Base-by-base conservation (phyloP, 2,113 vertebrate genomes). In the Lycaon pictus region DNA sequence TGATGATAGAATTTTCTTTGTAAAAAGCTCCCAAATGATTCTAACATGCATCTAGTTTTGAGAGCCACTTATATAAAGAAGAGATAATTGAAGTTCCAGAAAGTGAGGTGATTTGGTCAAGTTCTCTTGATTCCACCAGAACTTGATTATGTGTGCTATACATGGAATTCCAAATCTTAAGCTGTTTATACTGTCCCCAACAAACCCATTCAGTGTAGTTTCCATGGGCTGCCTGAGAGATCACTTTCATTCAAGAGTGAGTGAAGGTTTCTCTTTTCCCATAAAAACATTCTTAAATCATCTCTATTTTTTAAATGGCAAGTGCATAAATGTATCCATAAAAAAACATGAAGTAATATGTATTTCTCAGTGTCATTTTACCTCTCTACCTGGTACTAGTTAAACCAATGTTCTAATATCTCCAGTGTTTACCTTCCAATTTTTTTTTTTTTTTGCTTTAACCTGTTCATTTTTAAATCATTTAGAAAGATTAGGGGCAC, bases 251-350 rank as follows among this genome's bases (percentile, higher is more conserved):
- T 62, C 79, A 86, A 81, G 62, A 48, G 13, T 60, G 23, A 62
- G 60, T 1, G 2, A 88, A 84, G 3, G 72, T 85, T 88, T 88
- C 51, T 86, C 55, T 77, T 60, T 93, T 62, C 55, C 13, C 56
- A 71, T 43, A 55, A 85, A 96, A 93, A 48, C 19, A 43, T 69
- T 79, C 35, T 96, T 92, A 48, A 22, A 69, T 23, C 35, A 93
- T 89, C 86, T 88, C 53, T 81, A 29, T 53, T 56, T 76, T 89
- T 83, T 15, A 95, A 96, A 80, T 93, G 81, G 5, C 27, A 94
- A 55, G 17, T 9, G 5, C 2, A 16, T 37, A 7, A 85, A 8
- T 63, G 10, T 69, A 93, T 32, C 27, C 15, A 79, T 93, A 65
- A 91, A 79, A 77, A 74, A 93, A 94, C 43, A 25, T 88, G 27